Percentiles rank a stretch among this genome's conserved stretches.
Evolutionary conservation across 1,140 invertebrate species (phyloP).

Genomic region (Venturia canescens): DNA sequence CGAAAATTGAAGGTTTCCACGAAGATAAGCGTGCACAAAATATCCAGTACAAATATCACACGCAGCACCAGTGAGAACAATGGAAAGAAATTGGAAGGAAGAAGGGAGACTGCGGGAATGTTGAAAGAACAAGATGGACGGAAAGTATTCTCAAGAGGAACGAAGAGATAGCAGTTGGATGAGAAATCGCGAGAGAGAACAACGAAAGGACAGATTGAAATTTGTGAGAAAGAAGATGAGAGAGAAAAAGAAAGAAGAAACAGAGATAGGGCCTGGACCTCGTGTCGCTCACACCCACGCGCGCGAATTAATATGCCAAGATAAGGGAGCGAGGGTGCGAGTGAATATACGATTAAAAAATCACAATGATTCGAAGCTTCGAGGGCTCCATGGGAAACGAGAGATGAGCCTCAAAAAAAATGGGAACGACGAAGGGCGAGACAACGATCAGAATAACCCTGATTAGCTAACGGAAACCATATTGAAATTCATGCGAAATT

Average conservation of each 20-base stretch:
- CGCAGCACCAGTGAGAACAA: conserved; percentile 11
- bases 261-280: conserved; percentile 27
- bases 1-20: not conserved
- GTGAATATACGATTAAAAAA: conserved; percentile 45
- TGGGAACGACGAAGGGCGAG: not conserved
- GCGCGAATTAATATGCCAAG: conserved; percentile 53
- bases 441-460: not conserved
- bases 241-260: conserved; percentile 17
- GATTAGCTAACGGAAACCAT: not conserved
- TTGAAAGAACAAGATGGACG: conserved; percentile 23
- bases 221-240: conserved; percentile 10
- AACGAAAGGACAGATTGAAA: conserved; percentile 4
- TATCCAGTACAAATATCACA: not conserved
- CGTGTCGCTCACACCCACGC: conserved; percentile 49
- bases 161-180: conserved; percentile 28
- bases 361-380: conserved; percentile 23
- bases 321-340: conserved; percentile 42
- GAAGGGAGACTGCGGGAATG: not conserved
- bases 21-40: not conserved
- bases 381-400: not conserved
- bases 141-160: conserved; percentile 24
- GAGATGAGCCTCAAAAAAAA: not conserved
- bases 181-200: conserved; percentile 15
- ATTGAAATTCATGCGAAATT: not conserved
- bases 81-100: conserved; percentile 13